Base-by-base conservation (phyloP, 2,113 vertebrate species). In the Calypte anna region DNA sequence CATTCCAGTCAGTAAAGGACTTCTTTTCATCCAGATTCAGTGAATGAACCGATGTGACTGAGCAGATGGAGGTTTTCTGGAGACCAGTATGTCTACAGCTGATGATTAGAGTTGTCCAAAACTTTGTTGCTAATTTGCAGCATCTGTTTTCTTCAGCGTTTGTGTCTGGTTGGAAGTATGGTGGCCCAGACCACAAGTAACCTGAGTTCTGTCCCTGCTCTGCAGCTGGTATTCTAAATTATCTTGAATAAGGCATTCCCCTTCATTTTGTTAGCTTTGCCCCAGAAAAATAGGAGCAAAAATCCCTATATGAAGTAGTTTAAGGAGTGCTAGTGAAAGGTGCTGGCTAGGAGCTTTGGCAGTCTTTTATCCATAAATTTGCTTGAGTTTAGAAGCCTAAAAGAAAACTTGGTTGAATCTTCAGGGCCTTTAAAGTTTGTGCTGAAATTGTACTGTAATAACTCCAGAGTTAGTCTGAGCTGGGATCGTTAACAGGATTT, bases 1-100 rank as follows among this genome's bases (percentile, higher is more conserved):
- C 91, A 97, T 96, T 96, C 79, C 90, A 96, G 87, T 89, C 36
- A 92, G 62, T 86, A 82, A 90, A 93, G 73, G 92, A 77, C 72
- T 94, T 95, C 58, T 96, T 96, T 96, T 96, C 90, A 92, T 96
- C 68, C 83, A 82, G 25, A 68, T 88, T 53, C 91, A 94, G 84
- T 94, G 89, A 77, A 87, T 88, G 74, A 96, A 63, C 61, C 63
- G 70, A 84, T 18, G 82, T 96, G 85, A 95, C 93, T 78, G 85
- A 70, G 76, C 66, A 95, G 93, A 31, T 88, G 85, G 62, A 88
- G 86, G 31, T 84, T 50, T 77, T 62, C 40, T 63, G 14, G 12
- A 20, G 22, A 66, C 40, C 79, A 23, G 15, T 74, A 22, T 59
- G 53, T 84, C 54, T 81, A 3, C 14, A 17, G 28, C 62, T 82